These are phyloP conservation scores for Ctenosaura bakeri DNA, from an alignment of 2,797 vertebrate genomes.

Conservation along the genomic window DNA sequence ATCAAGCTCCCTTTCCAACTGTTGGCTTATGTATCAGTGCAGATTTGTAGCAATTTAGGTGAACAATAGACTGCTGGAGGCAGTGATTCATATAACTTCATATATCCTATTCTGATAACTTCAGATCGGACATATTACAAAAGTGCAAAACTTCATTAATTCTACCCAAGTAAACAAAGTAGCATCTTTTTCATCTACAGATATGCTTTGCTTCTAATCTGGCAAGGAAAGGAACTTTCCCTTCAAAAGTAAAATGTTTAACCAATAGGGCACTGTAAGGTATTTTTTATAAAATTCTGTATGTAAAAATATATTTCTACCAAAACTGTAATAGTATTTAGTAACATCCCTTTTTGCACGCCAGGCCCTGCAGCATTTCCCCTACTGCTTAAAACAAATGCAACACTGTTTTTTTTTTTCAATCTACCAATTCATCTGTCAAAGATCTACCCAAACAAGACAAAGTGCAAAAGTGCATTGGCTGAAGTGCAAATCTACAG, in stretches of 20 bases:
- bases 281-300: constrained; percentile 23
- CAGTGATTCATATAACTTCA: neutral
- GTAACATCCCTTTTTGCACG: constrained; percentile 39
- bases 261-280: constrained; percentile 14
- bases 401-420: neutral
- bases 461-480: constrained; percentile 49
- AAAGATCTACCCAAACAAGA: neutral
- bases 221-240: constrained; percentile 10
- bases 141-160: constrained; percentile 17
- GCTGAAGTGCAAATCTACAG: constrained; percentile 41
- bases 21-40: neutral
- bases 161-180: constrained; percentile 30
- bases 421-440: too few relatives aligned
- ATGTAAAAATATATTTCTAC: constrained; percentile 1
- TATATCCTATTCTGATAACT: neutral
- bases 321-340: constrained; percentile 17
- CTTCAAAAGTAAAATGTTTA: neutral
- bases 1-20: neutral
- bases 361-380: constrained; percentile 35
- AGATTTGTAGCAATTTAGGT: neutral
- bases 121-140: neutral
- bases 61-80: neutral
- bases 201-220: neutral
- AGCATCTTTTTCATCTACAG: constrained; percentile 5
- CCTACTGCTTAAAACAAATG: too few relatives aligned